These are phyloP conservation scores for Anagrus nilaparvatae DNA, from an alignment of 1,140 invertebrate species.

Conservation along the genomic window DNA sequence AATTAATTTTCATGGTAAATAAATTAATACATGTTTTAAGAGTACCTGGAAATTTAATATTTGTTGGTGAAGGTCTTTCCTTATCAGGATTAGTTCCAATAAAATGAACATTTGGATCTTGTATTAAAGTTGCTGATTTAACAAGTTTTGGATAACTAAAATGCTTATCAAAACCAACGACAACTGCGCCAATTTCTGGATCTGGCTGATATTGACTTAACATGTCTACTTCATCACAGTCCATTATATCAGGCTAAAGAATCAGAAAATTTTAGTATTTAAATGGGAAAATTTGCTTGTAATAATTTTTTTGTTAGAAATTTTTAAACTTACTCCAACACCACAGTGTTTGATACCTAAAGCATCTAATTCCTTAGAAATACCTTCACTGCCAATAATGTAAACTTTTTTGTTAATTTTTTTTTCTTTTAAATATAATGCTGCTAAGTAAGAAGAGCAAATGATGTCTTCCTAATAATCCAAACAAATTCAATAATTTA, in stretches of 20 bases:
- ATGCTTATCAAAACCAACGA: slow-evolving; percentile 86
- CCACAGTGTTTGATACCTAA: slow-evolving; percentile 65
- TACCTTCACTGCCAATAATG: slow-evolving; percentile 67
- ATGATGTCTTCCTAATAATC: slow-evolving; percentile 80
- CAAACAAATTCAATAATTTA: too few relatives aligned
- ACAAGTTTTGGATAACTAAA: slow-evolving; percentile 82
- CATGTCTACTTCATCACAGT: slow-evolving; percentile 31
- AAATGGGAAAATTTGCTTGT: too few relatives aligned
- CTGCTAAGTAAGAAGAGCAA: slow-evolving; percentile 72
- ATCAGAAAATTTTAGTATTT: too few relatives aligned
- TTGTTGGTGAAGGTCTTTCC: too few relatives aligned
- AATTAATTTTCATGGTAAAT: too few relatives aligned
- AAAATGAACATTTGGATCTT: slow-evolving; percentile 66
- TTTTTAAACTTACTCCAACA: too few relatives aligned
- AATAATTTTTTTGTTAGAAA: too few relatives aligned
- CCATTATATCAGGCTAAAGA: too few relatives aligned
- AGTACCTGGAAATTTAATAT: too few relatives aligned
- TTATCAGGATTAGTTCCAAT: slow-evolving; percentile 67
- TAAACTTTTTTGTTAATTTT: slow-evolving; percentile 77
- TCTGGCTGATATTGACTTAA: slow-evolving; percentile 49
- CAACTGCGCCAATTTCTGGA: slow-evolving; percentile 76
- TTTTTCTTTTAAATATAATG: too few relatives aligned
- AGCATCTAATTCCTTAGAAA: slow-evolving; percentile 67
- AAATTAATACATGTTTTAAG: too few relatives aligned
- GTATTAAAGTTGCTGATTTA: slow-evolving; percentile 77